Base-by-base conservation (phyloP, 1,140 invertebrate genomes). In the Mycetomoellerius zeteki region DNA sequence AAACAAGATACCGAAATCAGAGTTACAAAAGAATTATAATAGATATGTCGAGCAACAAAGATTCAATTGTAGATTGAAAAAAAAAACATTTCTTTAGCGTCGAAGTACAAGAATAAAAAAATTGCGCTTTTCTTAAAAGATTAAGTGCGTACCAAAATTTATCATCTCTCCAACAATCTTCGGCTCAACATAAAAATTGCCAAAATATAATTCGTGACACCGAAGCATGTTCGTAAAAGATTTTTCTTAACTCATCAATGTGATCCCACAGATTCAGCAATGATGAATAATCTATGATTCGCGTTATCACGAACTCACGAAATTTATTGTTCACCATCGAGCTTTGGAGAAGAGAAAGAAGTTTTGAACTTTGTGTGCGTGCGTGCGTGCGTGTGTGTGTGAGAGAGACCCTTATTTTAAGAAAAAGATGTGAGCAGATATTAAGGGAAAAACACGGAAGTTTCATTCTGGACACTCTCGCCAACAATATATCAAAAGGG, bases 1-100 rank as follows among this genome's bases (percentile, higher is more conserved):
- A 86, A 92, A 93, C 89, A 80, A 88, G 91, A 93, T 92, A 91
- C 92, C 76, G 71, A 75, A 92, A 90, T 67, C 93, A 93, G 91
- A 90, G 90, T 91, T 93, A 90, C 54, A 56, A 82, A 71, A 88
- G 62, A 89, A 90, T 81, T 86, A 56, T 86, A 67, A 21, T 73
- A 85, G 75, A 37, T 86, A 69, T 85, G 75, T 65, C 77, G 54
- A 91, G 81, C 77, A 87, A 54, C 16, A 60, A 71, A 84, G 58
- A 81, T 86, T 76, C 47, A 19, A 30, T 52, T 27, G 47, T 50
- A 27, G 7, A 37, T 71, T 62, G 64, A 56, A 54, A 19, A 80
- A 54, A 24, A 14, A 80, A 80, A 21, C 37, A 50, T 67, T 37
- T 78, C 8, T 52, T 30, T 37, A 67, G 10, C n/a, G 8, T 37